Conservation (phyloP, 2,888 invertebrate genomes). For the Nymphalis urticae region DNA sequence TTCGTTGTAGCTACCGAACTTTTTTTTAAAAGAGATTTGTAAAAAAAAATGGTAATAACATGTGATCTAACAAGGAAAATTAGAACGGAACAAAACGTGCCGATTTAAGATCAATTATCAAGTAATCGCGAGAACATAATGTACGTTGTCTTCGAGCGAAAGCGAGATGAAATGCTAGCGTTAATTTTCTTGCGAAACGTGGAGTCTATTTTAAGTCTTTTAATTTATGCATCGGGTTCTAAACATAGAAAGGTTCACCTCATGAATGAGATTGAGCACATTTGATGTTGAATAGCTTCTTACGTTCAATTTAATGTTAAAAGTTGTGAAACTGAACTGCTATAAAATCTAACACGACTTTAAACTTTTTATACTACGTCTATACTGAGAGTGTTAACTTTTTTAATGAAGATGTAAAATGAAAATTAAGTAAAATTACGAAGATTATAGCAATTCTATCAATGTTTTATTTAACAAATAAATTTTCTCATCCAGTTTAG, state of each 20-base stretch:
- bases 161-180: slow-evolving; percentile 26
- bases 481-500: too few relatives aligned
- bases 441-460: too few relatives aligned
- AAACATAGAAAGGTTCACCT: slow-evolving; percentile 21
- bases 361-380: slow-evolving; percentile 9
- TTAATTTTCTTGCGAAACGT: slow-evolving; percentile 23
- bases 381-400: background rate
- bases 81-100: background rate
- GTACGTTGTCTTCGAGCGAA: slow-evolving; percentile 13
- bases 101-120: slow-evolving; percentile 20
- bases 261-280: slow-evolving; percentile 20
- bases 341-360: slow-evolving; percentile 19
- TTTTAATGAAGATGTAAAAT: too few relatives aligned
- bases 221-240: slow-evolving; percentile 30
- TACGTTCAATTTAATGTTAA: slow-evolving; percentile 15
- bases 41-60: too few relatives aligned
- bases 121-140: slow-evolving; percentile 23
- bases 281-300: slow-evolving; percentile 15
- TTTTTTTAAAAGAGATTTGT: too few relatives aligned
- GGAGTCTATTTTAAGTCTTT: slow-evolving; percentile 25
- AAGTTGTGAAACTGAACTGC: slow-evolving; percentile 1
- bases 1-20: too few relatives aligned
- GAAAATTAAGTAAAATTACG: too few relatives aligned
- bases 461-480: too few relatives aligned
- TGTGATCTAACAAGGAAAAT: background rate